Base-by-base conservation (phyloP, 2,888 invertebrate species). In the Eupithecia exiguata region DNA sequence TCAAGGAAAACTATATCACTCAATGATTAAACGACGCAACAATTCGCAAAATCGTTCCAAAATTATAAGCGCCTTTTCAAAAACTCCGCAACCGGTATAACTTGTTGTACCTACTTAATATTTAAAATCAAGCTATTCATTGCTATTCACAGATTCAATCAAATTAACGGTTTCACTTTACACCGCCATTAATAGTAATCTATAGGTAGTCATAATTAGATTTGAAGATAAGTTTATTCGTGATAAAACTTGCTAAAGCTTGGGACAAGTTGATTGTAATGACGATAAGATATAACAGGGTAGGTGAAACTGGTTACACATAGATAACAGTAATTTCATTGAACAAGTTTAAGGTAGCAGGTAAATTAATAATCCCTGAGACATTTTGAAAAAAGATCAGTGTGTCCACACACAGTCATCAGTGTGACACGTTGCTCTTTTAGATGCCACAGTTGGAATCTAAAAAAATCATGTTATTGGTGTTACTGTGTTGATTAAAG, bases 91-190 rank as follows among this genome's bases (percentile, higher is more conserved):
- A 83, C 83, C 77, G 77, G 84, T 53, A 4, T 12, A 53, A 53
- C 53, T 53, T 21, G 16, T 49, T 14, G 2, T 62, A 62, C n/a
- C n/a, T n/a, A n/a, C n/a, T 30, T 30, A 30, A 62, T 62, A 35
- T 30, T 62, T 62, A 9, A 62, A 35, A 35, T 35, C 9, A 12
- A 25, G 16, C 25, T 62, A 16, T 62, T 62, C 30, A 62, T 35
- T 18, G 3, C 35, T 35, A 18, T 35, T 18, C 18, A 62, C 62
- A 35, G 9, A 77, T 77, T 75, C 70, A 80, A 83, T 81, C 76
- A 78, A 80, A 74, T 74, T 82, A 83, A 78, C 82, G 81, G 80
- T 69, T 69, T 72, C 67, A 14, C 9, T 58, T 25, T 25, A 58
- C 25, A 25, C 14, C 58, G 1, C 58, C 1, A 58, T 25, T 58